Percentiles rank a stretch among this genome's conserved stretches.
Evolutionary conservation across 2,888 invertebrate genomes (phyloP).

Genomic region (Odontomyia ornata): DNA sequence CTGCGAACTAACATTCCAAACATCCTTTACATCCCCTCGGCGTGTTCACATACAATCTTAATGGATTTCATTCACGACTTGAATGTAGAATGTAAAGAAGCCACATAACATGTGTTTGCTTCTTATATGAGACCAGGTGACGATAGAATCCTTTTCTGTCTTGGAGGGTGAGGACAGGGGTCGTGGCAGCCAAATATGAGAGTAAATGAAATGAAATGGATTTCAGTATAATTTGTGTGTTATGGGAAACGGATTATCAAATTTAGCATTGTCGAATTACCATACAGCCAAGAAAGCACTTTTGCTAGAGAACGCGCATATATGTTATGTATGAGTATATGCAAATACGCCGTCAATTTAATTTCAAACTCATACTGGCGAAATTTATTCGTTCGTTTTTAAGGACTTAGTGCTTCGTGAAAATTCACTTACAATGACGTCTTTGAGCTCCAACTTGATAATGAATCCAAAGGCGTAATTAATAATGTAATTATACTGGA

Average conservation of each 20-base stretch:
- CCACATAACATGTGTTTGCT: slow-evolving; percentile 24
- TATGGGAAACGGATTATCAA: slow-evolving; percentile 32
- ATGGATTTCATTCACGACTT: slow-evolving; percentile 1
- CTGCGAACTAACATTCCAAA: neutral
- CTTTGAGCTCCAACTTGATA: slow-evolving; percentile 11
- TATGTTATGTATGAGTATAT: too few species aligned
- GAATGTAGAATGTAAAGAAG: slow-evolving; percentile 16
- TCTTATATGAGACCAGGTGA: neutral
- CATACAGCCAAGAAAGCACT: neutral
- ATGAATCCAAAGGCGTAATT: slow-evolving; percentile 3
- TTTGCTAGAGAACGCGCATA: neutral
- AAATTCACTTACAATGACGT: slow-evolving; percentile 9
- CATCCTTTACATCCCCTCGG: neutral
- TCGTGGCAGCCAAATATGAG: neutral
- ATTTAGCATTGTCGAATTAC: slow-evolving; percentile 22
- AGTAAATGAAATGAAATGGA: slow-evolving; percentile 27
- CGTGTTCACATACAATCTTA: slow-evolving; percentile 1
- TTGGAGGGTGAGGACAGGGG: neutral
- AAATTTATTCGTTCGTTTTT: neutral
- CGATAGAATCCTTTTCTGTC: neutral
- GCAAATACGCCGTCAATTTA: neutral
- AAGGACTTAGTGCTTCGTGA: neutral
- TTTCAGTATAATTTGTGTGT: slow-evolving; percentile 8
- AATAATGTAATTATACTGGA: neutral
- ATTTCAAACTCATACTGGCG: neutral